These are phyloP conservation scores for Anas flavirostris DNA, from an alignment of 2,797 vertebrate genomes.

Conservation along the genomic window DNA sequence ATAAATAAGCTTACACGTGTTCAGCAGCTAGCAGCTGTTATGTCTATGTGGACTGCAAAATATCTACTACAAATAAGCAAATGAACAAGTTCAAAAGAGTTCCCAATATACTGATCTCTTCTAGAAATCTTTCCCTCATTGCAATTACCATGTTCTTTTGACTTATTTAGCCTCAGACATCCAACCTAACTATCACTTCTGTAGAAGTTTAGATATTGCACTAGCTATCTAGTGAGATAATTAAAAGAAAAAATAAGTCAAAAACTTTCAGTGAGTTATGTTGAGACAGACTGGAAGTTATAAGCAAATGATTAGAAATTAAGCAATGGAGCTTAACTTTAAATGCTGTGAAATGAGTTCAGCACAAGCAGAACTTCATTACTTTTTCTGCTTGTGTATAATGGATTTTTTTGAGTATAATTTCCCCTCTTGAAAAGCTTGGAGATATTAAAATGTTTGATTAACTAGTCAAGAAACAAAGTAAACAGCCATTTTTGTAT, in stretches of 20 bases:
- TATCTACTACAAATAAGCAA: background rate
- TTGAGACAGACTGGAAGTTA: slow-evolving; percentile 9
- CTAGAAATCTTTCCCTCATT: background rate
- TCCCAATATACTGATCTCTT: background rate
- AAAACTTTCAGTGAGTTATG: background rate
- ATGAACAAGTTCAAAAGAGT: background rate
- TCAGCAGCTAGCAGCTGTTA: background rate
- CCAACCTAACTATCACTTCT: background rate
- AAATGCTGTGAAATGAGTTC: slow-evolving; percentile 52
- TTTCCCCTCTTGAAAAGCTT: slow-evolving; percentile 45
- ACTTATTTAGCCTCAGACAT: background rate
- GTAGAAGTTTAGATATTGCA: background rate
- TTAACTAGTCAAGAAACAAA: slow-evolving; percentile 42
- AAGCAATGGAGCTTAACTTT: slow-evolving; percentile 22
- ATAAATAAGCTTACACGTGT: background rate
- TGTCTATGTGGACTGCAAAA: background rate
- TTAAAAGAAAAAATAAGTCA: background rate
- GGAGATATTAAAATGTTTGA: slow-evolving; percentile 50
- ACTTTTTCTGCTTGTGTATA: slow-evolving; percentile 14
- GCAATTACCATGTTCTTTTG: background rate
- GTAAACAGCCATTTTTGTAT: slow-evolving; percentile 51
- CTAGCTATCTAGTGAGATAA: background rate
- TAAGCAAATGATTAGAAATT: slow-evolving; percentile 22
- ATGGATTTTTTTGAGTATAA: slow-evolving; percentile 6
- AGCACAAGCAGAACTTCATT: slow-evolving; percentile 42